These are phyloP conservation scores for Acanthornis magna DNA, from an alignment of 2,797 vertebrate genomes.

Conservation along the genomic window DNA sequence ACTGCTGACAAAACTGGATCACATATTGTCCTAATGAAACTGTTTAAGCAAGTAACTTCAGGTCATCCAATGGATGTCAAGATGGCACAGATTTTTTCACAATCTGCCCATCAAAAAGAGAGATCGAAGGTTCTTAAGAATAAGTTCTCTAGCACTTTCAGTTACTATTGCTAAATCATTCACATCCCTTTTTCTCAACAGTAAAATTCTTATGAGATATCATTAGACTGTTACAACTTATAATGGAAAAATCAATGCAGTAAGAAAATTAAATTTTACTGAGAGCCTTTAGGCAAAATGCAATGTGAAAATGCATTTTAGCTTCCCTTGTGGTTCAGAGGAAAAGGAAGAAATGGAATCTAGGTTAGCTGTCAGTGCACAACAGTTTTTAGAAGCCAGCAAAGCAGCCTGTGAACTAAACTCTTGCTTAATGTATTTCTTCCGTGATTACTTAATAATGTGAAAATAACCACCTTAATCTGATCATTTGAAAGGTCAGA, in stretches of 20 bases:
- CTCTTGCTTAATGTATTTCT: constrained; percentile 82
- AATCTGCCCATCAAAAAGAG: not conserved
- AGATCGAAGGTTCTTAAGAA: constrained; percentile 14
- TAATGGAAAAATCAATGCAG: constrained; percentile 90
- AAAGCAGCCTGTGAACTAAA: constrained; percentile 74
- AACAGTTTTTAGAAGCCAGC: constrained; percentile 68
- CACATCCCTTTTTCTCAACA: constrained; percentile 68
- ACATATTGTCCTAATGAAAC: not conserved
- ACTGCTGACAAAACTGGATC: not conserved
- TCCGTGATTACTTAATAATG: constrained; percentile 86
- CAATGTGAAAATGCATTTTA: constrained; percentile 92
- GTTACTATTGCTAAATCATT: constrained; percentile 72
- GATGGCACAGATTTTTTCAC: not conserved
- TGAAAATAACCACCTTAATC: constrained; percentile 85
- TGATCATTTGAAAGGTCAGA: constrained; percentile 89
- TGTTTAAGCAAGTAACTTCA: not conserved
- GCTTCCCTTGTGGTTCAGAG: constrained; percentile 84
- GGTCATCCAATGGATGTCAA: not conserved
- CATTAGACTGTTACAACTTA: constrained; percentile 86
- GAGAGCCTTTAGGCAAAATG: constrained; percentile 96
- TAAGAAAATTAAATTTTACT: constrained; percentile 97
- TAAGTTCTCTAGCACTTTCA: constrained; percentile 46
- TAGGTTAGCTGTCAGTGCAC: constrained; percentile 77
- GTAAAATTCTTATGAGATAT: constrained; percentile 83
- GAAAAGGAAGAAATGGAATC: constrained; percentile 78